A percentile compares a stretch with the other conserved stretches of the same genome.
phyloP scores from a whole-genome alignment of 2,113 vertebrate genomes.

The Podiceps cristatus region DNA sequence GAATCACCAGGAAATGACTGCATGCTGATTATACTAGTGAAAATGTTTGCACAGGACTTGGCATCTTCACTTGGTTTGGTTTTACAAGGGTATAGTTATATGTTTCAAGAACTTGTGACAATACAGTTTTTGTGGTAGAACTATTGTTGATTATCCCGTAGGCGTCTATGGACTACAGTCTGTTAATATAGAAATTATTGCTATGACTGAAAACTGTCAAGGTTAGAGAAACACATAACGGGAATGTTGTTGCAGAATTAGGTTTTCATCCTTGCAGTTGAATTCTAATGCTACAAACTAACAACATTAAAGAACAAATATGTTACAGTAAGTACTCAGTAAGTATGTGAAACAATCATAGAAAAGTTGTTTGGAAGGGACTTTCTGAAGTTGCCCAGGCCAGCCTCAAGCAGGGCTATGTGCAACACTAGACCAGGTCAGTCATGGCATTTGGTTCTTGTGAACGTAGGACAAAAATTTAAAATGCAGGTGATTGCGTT shows the following conservation, averaged over 20 bases:
- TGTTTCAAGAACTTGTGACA: not conserved
- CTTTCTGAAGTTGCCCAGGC: not conserved
- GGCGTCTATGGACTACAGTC: not conserved
- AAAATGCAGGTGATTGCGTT: not conserved
- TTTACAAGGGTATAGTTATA: not conserved
- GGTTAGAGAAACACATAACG: not conserved
- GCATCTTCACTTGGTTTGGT: not conserved
- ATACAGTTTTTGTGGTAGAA: not conserved
- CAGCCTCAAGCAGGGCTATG: not conserved
- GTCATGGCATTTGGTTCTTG: not conserved
- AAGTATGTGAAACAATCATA: not conserved
- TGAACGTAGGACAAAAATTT: not conserved
- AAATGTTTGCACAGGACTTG: not conserved
- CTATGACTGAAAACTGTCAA: not conserved
- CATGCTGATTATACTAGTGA: not conserved
- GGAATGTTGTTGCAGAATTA: not conserved
- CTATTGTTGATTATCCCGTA: not conserved
- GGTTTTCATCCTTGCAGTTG: not conserved
- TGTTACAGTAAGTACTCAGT: not conserved
- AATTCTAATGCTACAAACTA: not conserved
- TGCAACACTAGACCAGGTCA: not conserved
- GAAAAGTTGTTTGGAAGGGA: not conserved
- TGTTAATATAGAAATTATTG: not conserved
- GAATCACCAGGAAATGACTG: not conserved
- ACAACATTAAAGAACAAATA: not conserved